Conservation (phyloP, 2,888 invertebrate genomes). For the Apeira syringaria region DNA sequence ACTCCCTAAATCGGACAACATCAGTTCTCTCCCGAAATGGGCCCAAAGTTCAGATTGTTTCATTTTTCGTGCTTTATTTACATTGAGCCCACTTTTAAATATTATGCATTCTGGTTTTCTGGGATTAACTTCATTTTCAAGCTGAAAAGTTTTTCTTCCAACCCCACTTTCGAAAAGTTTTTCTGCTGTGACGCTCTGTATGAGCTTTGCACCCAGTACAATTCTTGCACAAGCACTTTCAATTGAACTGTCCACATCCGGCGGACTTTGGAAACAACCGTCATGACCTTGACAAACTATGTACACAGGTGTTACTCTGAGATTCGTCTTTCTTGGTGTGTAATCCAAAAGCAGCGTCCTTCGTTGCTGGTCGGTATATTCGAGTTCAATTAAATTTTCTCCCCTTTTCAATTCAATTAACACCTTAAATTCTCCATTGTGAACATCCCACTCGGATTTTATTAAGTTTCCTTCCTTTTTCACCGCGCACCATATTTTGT, state of each 20-base stretch:
- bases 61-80: constrained; percentile 88
- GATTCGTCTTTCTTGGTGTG: constrained; percentile 81
- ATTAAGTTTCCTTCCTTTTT: constrained; percentile 63
- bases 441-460: constrained; percentile 84
- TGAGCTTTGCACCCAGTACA: constrained; percentile 88
- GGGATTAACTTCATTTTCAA: constrained; percentile 86
- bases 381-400: constrained; percentile 85
- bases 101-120: constrained; percentile 86
- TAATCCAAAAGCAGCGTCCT: constrained; percentile 80
- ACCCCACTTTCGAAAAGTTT: constrained; percentile 92
- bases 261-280: constrained; percentile 89
- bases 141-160: constrained; percentile 91
- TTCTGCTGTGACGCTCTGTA: constrained; percentile 94
- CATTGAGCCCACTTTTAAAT: constrained; percentile 88
- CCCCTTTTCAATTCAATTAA: constrained; percentile 86
- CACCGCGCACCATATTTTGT: constrained; percentile 67
- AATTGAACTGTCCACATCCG: constrained; percentile 84
- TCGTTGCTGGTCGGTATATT: constrained; percentile 74
- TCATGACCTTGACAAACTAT: constrained; percentile 92
- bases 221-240: constrained; percentile 91
- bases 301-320: constrained; percentile 90
- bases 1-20: constrained; percentile 86
- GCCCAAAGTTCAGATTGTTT: constrained; percentile 93
- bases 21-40: constrained; percentile 92
- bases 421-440: constrained; percentile 87